Evolutionary conservation across 2,113 vertebrate species (phyloP).

Genomic region (Catharus bicknelli): DNA sequence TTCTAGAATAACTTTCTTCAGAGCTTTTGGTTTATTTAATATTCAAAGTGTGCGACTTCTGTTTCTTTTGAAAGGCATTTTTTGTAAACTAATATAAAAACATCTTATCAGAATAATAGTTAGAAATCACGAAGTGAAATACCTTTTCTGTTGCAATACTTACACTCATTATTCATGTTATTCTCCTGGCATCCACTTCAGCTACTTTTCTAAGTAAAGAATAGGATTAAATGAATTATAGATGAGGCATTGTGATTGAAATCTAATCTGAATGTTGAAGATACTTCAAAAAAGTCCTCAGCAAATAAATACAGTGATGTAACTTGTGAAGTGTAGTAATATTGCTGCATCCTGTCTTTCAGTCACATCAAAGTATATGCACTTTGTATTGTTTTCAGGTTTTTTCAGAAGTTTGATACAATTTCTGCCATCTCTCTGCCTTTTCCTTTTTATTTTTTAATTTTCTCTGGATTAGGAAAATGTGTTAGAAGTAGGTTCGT

Average conservation of each 20-base stretch:
- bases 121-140: slow-evolving; percentile 14
- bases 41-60: background rate
- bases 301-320: background rate
- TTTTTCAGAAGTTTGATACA: background rate
- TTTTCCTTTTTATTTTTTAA: background rate
- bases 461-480: background rate
- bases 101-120: background rate
- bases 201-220: slow-evolving; percentile 27
- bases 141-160: background rate
- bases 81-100: background rate
- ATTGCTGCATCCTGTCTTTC: background rate
- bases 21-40: background rate
- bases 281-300: background rate
- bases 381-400: background rate
- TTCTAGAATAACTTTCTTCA: background rate
- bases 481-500: background rate
- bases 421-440: background rate
- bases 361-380: background rate
- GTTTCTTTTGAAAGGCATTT: background rate
- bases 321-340: background rate
- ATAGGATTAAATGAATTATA: slow-evolving; percentile 45
- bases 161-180: slow-evolving; percentile 11
- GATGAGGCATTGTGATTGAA: slow-evolving; percentile 35
- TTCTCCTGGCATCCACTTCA: background rate
- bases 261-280: slow-evolving; percentile 45